phyloP scores from a whole-genome alignment of 2,888 invertebrate genomes.

The Philonicus albiceps region DNA sequence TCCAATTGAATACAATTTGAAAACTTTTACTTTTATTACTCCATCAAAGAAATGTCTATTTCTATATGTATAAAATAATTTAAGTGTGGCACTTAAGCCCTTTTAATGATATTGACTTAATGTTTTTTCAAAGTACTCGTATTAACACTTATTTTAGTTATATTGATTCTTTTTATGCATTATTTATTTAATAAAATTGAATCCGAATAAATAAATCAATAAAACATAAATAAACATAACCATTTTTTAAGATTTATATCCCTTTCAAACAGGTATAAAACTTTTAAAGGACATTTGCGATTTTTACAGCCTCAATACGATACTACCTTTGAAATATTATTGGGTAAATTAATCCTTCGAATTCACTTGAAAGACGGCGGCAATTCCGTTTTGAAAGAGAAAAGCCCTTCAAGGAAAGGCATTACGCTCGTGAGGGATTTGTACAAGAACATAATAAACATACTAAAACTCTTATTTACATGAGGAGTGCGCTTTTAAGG shows the following conservation, averaged over 20 bases:
- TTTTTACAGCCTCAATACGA: not conserved
- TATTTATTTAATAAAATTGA: too few relatives aligned
- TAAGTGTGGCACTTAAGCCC: too few relatives aligned
- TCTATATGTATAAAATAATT: too few relatives aligned
- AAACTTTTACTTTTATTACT: not conserved
- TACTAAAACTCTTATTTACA: conserved; percentile 36
- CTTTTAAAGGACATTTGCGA: not conserved
- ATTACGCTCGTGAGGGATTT: conserved; percentile 15
- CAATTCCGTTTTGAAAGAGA: not conserved
- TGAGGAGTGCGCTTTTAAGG: conserved; percentile 33
- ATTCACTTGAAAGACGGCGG: not conserved
- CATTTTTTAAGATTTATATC: too few relatives aligned
- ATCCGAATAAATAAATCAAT: too few relatives aligned
- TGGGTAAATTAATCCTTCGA: not conserved
- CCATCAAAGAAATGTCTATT: too few relatives aligned
- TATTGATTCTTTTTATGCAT: too few relatives aligned
- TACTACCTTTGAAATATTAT: not conserved
- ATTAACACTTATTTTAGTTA: too few relatives aligned
- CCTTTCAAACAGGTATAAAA: not conserved
- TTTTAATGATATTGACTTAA: too few relatives aligned
- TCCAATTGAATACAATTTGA: not conserved
- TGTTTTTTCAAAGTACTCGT: too few relatives aligned
- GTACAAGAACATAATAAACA: conserved; percentile 29
- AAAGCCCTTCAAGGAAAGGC: conserved; percentile 25
- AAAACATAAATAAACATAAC: too few relatives aligned